Percentiles rank a stretch among this genome's conserved stretches.
phyloP scores from a whole-genome alignment of 2,888 invertebrate genomes.

The Leptopilina drosophilae region DNA sequence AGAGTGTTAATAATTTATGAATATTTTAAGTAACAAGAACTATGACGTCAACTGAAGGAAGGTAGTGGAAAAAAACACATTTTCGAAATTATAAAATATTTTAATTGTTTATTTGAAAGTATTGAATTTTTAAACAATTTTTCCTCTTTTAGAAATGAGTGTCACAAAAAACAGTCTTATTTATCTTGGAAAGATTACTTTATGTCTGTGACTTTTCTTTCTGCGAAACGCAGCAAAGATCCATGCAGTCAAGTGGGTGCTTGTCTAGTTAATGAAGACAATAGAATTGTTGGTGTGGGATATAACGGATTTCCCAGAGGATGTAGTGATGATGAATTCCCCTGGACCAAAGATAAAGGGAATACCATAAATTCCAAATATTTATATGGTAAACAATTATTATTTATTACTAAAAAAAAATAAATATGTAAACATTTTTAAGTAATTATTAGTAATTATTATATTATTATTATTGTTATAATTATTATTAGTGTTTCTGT shows the following conservation, averaged over 20 bases:
- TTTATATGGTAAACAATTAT: slow-evolving; percentile 85
- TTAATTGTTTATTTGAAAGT: too few relatives aligned
- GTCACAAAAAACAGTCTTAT: slow-evolving; percentile 81
- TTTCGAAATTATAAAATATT: too few relatives aligned
- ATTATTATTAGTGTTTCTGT: too few relatives aligned
- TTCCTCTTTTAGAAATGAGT: neutral
- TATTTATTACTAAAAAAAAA: too few relatives aligned
- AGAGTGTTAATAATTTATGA: too few relatives aligned
- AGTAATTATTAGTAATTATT: too few relatives aligned
- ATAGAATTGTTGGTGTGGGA: slow-evolving; percentile 94
- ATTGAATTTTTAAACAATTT: too few relatives aligned
- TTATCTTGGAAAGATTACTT: slow-evolving; percentile 96
- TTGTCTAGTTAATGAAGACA: slow-evolving; percentile 92
- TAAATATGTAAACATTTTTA: too few relatives aligned
- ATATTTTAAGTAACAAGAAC: too few relatives aligned
- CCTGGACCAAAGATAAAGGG: slow-evolving; percentile 87
- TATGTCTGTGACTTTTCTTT: slow-evolving; percentile 94
- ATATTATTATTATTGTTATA: too few relatives aligned
- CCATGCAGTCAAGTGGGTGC: slow-evolving; percentile 96
- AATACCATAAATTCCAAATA: slow-evolving; percentile 86
- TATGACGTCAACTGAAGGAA: too few relatives aligned
- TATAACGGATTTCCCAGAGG: slow-evolving; percentile 90
- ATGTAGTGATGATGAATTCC: slow-evolving; percentile 91
- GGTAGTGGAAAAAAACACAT: too few relatives aligned
- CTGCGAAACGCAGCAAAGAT: slow-evolving; percentile 96